Evolutionary conservation across 2,888 invertebrate species (phyloP).

Genomic region (Sepioteuthis lessoniana): DNA sequence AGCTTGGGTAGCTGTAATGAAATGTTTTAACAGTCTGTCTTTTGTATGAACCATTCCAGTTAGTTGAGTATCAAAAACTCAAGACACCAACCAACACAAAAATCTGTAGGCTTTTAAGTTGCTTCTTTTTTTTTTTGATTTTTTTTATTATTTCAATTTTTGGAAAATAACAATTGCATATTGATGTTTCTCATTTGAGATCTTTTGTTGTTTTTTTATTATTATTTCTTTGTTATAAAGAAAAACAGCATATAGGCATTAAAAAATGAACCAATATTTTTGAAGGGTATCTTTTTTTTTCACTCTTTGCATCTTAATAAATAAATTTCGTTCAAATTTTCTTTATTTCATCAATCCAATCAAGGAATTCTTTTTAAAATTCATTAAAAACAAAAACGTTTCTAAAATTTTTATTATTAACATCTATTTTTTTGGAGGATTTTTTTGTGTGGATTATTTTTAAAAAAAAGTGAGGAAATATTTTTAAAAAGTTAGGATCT

Average conservation of each 20-base stretch:
- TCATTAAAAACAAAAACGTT: not conserved
- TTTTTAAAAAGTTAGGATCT: not conserved
- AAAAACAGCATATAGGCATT: slow-evolving; percentile 15
- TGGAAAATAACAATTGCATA: slow-evolving; percentile 33
- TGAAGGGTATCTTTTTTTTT: not conserved
- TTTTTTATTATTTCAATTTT: not conserved
- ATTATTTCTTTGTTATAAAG: not conserved
- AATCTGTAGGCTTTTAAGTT: not conserved
- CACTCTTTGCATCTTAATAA: not conserved
- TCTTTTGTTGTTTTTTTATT: not conserved
- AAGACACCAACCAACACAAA: not conserved
- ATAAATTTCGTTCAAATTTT: not conserved
- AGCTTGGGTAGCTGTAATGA: not conserved
- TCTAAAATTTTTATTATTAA: not conserved
- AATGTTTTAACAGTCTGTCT: not conserved
- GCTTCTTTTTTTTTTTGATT: not conserved
- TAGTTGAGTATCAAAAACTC: not conserved
- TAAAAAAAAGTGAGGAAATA: not conserved
- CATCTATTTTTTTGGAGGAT: not conserved
- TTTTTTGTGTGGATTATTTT: not conserved
- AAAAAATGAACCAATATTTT: slow-evolving; percentile 23
- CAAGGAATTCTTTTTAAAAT: not conserved
- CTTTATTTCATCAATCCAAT: slow-evolving; percentile 14
- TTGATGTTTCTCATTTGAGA: not conserved
- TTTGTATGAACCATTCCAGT: slow-evolving; percentile 20